These are phyloP conservation scores for Saturnia japonica DNA, from an alignment of 2,888 invertebrate genomes.

Conservation along the genomic window DNA sequence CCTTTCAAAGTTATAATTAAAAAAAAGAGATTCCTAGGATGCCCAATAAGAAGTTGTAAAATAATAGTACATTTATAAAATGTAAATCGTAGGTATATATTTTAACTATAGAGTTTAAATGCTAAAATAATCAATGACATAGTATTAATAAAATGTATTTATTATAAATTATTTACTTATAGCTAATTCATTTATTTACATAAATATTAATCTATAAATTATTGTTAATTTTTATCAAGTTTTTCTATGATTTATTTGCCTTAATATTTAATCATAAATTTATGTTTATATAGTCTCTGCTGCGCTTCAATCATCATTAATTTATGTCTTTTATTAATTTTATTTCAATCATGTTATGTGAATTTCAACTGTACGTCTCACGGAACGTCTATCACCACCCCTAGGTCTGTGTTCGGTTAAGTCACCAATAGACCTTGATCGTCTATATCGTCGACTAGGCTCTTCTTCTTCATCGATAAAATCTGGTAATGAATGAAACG, in stretches of 20 bases:
- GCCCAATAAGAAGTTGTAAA: neutral
- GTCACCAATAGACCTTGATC: conserved; percentile 76
- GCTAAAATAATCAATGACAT: neutral
- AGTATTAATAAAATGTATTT: neutral
- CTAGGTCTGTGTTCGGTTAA: conserved; percentile 64
- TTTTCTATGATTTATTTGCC: neutral
- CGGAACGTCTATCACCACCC: conserved; percentile 61
- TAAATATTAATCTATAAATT: neutral
- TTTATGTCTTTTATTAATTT: too few relatives aligned
- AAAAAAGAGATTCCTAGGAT: neutral
- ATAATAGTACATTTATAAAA: too few relatives aligned
- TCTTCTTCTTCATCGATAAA: conserved; percentile 68
- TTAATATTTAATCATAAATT: neutral
- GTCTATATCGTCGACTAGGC: conserved; percentile 49
- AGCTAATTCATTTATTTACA: conserved; percentile 8
- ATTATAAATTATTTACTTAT: conserved; percentile 17
- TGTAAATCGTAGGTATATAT: too few relatives aligned
- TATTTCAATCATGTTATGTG: conserved; percentile 39
- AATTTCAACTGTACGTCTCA: conserved; percentile 67
- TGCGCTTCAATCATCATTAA: too few relatives aligned
- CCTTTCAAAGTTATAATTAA: neutral
- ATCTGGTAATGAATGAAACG: conserved; percentile 81
- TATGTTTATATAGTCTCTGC: too few relatives aligned
- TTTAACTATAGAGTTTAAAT: too few relatives aligned
- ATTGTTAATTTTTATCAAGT: neutral